These are phyloP conservation scores for Ischnura elegans DNA, from an alignment of 2,888 invertebrate species.

Conservation along the genomic window DNA sequence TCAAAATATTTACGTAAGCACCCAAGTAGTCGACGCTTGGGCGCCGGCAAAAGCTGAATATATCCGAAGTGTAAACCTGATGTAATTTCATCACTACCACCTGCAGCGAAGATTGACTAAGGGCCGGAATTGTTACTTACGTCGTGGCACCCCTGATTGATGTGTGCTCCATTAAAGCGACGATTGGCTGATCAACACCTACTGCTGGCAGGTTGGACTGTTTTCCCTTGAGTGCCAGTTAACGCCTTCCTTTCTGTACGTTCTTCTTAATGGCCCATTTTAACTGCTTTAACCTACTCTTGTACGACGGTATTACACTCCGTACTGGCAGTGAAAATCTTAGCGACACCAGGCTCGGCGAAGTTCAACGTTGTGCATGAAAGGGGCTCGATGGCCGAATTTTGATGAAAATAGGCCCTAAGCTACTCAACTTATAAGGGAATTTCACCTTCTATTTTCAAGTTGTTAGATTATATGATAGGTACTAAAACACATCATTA, in stretches of 20 bases:
- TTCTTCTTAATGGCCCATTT: background rate
- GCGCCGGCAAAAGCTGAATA: background rate
- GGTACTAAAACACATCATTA: too few species aligned
- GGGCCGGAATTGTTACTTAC: background rate
- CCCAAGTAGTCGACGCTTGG: too few species aligned
- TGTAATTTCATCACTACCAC: background rate
- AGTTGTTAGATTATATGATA: too few species aligned
- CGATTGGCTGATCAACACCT: slow-evolving; percentile 4
- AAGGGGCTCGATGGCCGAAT: too few species aligned
- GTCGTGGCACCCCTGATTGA: background rate
- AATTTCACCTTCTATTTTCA: too few species aligned
- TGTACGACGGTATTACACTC: background rate
- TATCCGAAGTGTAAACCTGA: background rate
- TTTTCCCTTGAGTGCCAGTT: background rate
- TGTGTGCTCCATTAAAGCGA: background rate
- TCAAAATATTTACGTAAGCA: too few species aligned
- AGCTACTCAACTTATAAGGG: too few species aligned
- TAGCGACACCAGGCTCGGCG: too few species aligned
- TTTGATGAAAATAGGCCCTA: too few species aligned
- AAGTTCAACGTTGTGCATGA: too few species aligned
- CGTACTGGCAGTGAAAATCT: too few species aligned
- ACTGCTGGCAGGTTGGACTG: background rate
- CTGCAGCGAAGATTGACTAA: background rate
- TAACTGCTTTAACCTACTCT: background rate
- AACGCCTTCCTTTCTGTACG: background rate